These are phyloP conservation scores for Rhagium mordax DNA, from an alignment of 2,888 invertebrate genomes.

Conservation along the genomic window DNA sequence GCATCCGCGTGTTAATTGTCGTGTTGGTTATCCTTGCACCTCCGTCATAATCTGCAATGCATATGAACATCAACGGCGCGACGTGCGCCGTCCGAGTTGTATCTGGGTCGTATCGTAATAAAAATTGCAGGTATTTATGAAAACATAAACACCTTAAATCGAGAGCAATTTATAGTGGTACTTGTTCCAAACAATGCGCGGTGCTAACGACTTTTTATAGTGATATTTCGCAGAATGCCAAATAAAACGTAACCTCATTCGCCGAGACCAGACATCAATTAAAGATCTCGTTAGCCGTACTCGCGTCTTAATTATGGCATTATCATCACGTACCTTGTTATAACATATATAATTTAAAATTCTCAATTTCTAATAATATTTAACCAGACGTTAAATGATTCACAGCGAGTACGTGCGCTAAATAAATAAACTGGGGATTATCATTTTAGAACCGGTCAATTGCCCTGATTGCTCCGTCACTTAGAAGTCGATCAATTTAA, in stretches of 20 bases:
- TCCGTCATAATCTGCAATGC: background rate
- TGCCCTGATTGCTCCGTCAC: background rate
- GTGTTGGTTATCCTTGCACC: background rate
- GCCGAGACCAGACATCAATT: slow-evolving; percentile 5
- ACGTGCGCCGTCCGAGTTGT: background rate
- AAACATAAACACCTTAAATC: background rate
- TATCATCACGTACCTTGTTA: slow-evolving; percentile 29
- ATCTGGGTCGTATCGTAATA: background rate
- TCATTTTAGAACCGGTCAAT: slow-evolving; percentile 9
- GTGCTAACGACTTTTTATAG: background rate
- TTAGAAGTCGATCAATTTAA: background rate
- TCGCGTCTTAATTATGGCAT: slow-evolving; percentile 21
- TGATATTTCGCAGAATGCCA: background rate
- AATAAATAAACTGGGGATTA: slow-evolving; percentile 27
- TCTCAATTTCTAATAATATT: slow-evolving; percentile 29
- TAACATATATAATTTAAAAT: slow-evolving; percentile 25
- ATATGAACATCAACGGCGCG: background rate
- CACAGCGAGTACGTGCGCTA: slow-evolving; percentile 23
- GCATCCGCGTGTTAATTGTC: no score
- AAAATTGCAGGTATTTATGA: background rate
- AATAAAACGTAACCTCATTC: slow-evolving; percentile 7
- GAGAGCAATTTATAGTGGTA: background rate
- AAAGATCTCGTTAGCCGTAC: slow-evolving; percentile 14
- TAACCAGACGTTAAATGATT: slow-evolving; percentile 28
- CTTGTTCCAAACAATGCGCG: background rate